Evolutionary conservation across 2,888 invertebrate species (phyloP).

Genomic region (Ethmia dodecea): DNA sequence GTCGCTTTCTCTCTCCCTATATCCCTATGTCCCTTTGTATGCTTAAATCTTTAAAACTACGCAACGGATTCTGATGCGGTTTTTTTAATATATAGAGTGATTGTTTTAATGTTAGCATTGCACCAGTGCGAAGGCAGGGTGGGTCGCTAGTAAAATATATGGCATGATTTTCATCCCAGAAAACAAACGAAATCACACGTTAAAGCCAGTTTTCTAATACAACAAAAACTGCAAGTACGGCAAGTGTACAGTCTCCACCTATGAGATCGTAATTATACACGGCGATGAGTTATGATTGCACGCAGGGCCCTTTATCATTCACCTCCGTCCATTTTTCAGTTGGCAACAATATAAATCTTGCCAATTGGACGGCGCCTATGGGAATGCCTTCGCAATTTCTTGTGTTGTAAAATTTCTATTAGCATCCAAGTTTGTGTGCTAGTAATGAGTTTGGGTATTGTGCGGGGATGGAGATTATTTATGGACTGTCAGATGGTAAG

Average conservation of each 20-base stretch:
- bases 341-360: constrained; percentile 41
- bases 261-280: constrained; percentile 25
- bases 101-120: too few species aligned
- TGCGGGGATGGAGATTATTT: constrained; percentile 3
- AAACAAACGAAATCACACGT: too few species aligned
- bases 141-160: too few species aligned
- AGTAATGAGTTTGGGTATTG: constrained; percentile 29
- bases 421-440: constrained; percentile 23
- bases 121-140: too few species aligned
- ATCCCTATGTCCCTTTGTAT: too few species aligned
- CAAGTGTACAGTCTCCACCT: constrained; percentile 5
- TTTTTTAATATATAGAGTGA: too few species aligned
- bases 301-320: constrained; percentile 41
- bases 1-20: too few species aligned
- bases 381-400: constrained; percentile 24
- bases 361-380: constrained; percentile 32
- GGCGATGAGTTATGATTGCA: constrained; percentile 36
- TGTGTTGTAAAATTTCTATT: constrained; percentile 38
- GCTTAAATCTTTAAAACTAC: too few species aligned
- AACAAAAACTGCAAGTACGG: too few species aligned
- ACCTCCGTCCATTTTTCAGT: constrained; percentile 47
- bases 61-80: too few species aligned
- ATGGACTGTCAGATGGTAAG: constrained; percentile 5
- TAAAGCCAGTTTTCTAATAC: too few species aligned
- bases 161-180: too few species aligned